Evolutionary conservation across 2,888 invertebrate genomes (phyloP), one percentile per base, ranked within the genome.

Genomic region (Peribatodes rhomboidaria): DNA sequence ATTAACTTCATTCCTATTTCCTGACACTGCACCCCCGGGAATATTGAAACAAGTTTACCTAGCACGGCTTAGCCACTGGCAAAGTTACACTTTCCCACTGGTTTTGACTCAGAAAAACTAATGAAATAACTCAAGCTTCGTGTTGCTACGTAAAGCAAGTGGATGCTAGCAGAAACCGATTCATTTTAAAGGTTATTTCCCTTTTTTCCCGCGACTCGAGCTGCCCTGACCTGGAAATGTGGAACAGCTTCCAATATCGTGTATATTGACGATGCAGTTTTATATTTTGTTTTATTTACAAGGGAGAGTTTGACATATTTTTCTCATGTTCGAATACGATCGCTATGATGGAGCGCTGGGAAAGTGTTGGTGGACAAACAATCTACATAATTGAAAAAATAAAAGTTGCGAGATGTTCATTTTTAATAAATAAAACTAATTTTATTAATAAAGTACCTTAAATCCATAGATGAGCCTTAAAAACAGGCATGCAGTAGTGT

Each of bases 1-100:
- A 88, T 86, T 85, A 84, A 80, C 74, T 76, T 76, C 70, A 78
- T 77, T 72, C 63, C 72, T 71, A 44, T 65, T 75, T 67, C 70
- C 64, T 68, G 61, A 16, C 37, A 35, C 35, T 59, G 46, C 56
- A 52, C 56, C 52, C 22, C 18, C 46, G 65, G 41, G 60, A 65
- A 55, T 63, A 63, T 59, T 31, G 54, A 22, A 49, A 64, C 33
- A 47, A 59, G 54, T 64, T 59, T 50, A 58, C 47, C 20, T 27
- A 54, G 47, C 47, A 27, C 35, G 27, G 49, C 54, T 59, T 20
- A 47, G 47, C 31, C 10, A 0, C 16, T 13, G 33, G 42, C 18
- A 55, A 44, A 54, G 42, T 41, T 41, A 16, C 42, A 42, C 54
- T 54, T 27, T 39, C n/a, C 55, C 53, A 18, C 44, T 49, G 42